Evolutionary conservation across 2,888 invertebrate genomes (phyloP), one percentile per base, ranked within the genome.

Genomic region (Drosophila dives): DNA sequence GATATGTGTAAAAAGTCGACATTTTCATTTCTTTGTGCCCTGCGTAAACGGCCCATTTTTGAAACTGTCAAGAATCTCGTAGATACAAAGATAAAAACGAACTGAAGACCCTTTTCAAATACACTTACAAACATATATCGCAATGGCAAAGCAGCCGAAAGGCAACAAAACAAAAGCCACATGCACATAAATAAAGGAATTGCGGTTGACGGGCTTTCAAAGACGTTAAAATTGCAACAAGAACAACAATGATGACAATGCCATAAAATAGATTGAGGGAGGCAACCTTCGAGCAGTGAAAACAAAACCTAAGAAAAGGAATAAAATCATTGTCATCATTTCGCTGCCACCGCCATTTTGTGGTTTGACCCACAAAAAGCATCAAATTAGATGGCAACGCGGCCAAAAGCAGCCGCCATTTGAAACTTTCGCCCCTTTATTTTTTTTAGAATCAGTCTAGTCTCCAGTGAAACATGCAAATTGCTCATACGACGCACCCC

Each of bases 311-410:
- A 66, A 53, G 60, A 67, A 65, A 64, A 36, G 55, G 54, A 64
- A 77, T 70, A 78, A 74, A 80, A 81, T 67, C 60, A 71, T 62
- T 68, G 67, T 70, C 56, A 54, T 61, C 79, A 68, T 65, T 20
- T n/a, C 38, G 62, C 60, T 48, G 54, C 55, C 62, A 64, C 36
- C 69, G 83, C 61, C 75, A 75, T 84, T 86, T 80, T 76, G 87
- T 82, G 87, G 80, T 74, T 84, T 85, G 87, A 84, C 89, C 89
- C 87, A 77, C 69, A 86, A 81, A 77, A 69, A 72, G 77, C 69
- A 76, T 76, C 73, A 63, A 73, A 48, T 45, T 77, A 74, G 68
- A 72, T 70, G 67, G 17, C 60, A 67, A 56, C 62, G 26, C 34
- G 50, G 3, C 20, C 29, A 61, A 55, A 38, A 58, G n/a, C 32